phyloP scores from a whole-genome alignment of 2,888 invertebrate genomes.

The Malthinus flaveolus region DNA sequence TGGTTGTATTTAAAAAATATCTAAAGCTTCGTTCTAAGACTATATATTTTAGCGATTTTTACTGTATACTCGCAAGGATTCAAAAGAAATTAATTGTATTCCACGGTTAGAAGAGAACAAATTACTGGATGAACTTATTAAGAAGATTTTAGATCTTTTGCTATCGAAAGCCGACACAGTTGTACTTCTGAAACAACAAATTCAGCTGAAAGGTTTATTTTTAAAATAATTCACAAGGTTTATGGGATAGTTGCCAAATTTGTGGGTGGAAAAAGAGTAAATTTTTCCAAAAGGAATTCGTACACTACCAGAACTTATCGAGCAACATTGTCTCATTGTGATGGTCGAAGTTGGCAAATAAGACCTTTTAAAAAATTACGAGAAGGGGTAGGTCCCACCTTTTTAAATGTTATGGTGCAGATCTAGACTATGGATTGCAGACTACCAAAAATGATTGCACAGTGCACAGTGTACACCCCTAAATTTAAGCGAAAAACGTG shows the following conservation, averaged over 20 bases:
- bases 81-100: neutral
- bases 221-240: neutral
- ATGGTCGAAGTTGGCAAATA: neutral
- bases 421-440: neutral
- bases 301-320: neutral
- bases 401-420: neutral
- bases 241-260: neutral
- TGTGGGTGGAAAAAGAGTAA: neutral
- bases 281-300: neutral
- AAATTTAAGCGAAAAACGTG: neutral
- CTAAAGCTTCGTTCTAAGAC: too few relatives aligned
- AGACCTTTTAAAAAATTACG: neutral
- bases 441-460: neutral
- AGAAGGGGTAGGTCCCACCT: neutral
- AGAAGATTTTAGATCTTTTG: neutral
- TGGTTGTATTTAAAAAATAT: too few relatives aligned
- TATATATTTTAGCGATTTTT: too few relatives aligned
- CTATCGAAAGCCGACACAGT: neutral
- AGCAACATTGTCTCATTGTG: neutral
- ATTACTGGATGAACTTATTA: neutral
- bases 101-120: neutral
- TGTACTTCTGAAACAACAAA: neutral
- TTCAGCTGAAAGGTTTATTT: neutral
- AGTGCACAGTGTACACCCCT: too few relatives aligned
- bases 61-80: too few relatives aligned